Evolutionary conservation across 2,888 invertebrate genomes (phyloP).

Genomic region (Macaria liturata): DNA sequence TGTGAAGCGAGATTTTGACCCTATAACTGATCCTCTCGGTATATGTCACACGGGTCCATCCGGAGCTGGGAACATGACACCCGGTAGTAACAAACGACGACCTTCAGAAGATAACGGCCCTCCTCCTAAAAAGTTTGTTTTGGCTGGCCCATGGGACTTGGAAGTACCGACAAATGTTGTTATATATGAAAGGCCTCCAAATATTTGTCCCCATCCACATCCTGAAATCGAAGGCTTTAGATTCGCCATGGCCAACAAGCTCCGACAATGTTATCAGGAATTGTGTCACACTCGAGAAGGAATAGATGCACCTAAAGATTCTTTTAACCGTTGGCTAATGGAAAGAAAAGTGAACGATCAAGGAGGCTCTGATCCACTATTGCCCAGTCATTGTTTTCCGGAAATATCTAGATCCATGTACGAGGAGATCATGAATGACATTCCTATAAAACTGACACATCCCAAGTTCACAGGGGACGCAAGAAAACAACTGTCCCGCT

Average conservation of each 20-base stretch:
- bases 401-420: slow-evolving; percentile 98
- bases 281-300: slow-evolving; percentile 95
- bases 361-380: slow-evolving; percentile 93
- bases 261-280: slow-evolving; percentile 96
- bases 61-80: slow-evolving; percentile 74
- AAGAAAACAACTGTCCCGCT: slow-evolving; percentile 94
- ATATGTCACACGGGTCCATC: slow-evolving; percentile 84
- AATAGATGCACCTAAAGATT: slow-evolving; percentile 98
- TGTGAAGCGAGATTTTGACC: slow-evolving; percentile 93
- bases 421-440: slow-evolving; percentile 98
- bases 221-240: slow-evolving; percentile 96
- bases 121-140: slow-evolving; percentile 92
- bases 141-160: slow-evolving; percentile 97
- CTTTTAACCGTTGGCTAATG: slow-evolving; percentile 98
- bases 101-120: slow-evolving; percentile 92
- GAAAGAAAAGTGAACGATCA: slow-evolving; percentile 96
- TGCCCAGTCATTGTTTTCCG: slow-evolving; percentile 95
- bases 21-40: slow-evolving; percentile 95
- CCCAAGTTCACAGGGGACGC: slow-evolving; percentile 98
- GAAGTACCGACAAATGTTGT: slow-evolving; percentile 96
- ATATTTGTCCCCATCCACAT: slow-evolving; percentile 94
- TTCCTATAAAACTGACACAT: slow-evolving; percentile 97
- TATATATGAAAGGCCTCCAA: slow-evolving; percentile 93
- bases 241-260: slow-evolving; percentile 90
- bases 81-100: slow-evolving; percentile 87